A percentile compares a stretch with the other conserved stretches of the same genome.
Evolutionary conservation across 2,888 invertebrate species (phyloP).

Genomic region (Tinea semifulvella): DNA sequence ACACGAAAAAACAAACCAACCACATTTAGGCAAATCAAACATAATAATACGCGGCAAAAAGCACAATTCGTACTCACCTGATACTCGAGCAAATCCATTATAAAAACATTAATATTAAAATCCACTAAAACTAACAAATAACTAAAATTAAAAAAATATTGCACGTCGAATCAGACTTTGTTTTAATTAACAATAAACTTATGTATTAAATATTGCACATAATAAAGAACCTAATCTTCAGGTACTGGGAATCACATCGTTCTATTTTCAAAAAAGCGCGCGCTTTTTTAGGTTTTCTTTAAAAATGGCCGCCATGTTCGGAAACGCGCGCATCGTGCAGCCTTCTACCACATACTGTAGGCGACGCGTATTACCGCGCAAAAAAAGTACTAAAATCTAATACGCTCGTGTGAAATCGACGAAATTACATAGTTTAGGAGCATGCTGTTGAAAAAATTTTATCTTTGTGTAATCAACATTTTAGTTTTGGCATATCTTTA

Average conservation of each 20-base stretch:
- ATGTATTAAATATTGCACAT: slow-evolving; percentile 52
- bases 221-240: slow-evolving; percentile 3
- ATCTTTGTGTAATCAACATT: too few species aligned
- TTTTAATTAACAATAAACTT: slow-evolving; percentile 14
- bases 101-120: slow-evolving; percentile 19
- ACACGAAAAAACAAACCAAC: background rate
- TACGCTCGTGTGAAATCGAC: slow-evolving; percentile 53
- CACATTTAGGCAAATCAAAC: background rate
- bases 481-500: too few species aligned
- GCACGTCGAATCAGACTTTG: slow-evolving; percentile 25
- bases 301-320: slow-evolving; percentile 15
- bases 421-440: slow-evolving; percentile 32
- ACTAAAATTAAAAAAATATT: slow-evolving; percentile 26
- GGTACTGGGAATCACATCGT: slow-evolving; percentile 9
- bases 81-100: slow-evolving; percentile 58
- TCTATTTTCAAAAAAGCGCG: slow-evolving; percentile 20
- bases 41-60: background rate
- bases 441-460: slow-evolving; percentile 19
- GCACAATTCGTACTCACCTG: slow-evolving; percentile 39
- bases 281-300: slow-evolving; percentile 14
- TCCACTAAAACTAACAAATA: slow-evolving; percentile 17
- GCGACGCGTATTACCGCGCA: slow-evolving; percentile 21
- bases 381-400: slow-evolving; percentile 33
- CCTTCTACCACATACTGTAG: slow-evolving; percentile 27
- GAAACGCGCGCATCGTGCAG: slow-evolving; percentile 27